Conservation (phyloP, 2,888 invertebrate species). For the Orthonevra nobilis region DNA sequence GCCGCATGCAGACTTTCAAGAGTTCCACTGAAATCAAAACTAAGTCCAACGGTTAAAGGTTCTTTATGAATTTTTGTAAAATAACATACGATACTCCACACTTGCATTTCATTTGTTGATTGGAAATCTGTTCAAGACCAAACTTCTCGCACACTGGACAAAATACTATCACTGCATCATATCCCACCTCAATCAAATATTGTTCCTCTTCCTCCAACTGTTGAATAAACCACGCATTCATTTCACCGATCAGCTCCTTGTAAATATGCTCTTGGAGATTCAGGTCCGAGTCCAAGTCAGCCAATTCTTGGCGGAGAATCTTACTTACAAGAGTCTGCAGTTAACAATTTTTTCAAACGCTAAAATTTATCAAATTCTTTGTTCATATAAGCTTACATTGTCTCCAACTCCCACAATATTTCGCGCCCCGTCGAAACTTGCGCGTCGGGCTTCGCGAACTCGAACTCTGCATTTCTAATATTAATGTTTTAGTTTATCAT, state of each 20-base stretch:
- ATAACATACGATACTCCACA: conserved; percentile 77
- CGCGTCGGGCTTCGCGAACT: conserved; percentile 75
- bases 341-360: conserved; percentile 50
- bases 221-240: conserved; percentile 76
- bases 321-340: conserved; percentile 66
- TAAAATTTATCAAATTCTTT: conserved; percentile 54
- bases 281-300: conserved; percentile 76
- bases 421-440: conserved; percentile 72
- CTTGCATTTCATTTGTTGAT: conserved; percentile 75
- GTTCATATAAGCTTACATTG: conserved; percentile 61
- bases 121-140: conserved; percentile 75
- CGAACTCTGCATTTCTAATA: conserved; percentile 78
- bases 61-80: not conserved
- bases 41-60: conserved; percentile 8
- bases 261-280: conserved; percentile 76
- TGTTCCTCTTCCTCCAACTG: conserved; percentile 75
- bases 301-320: conserved; percentile 76
- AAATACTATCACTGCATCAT: conserved; percentile 80
- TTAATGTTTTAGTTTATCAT: not conserved
- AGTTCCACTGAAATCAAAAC: conserved; percentile 73
- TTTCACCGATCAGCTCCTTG: conserved; percentile 75
- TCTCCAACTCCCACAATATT: conserved; percentile 15
- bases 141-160: conserved; percentile 82
- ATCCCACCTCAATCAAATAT: conserved; percentile 74
- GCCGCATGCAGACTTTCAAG: conserved; percentile 62